phyloP scores from a whole-genome alignment of 92 coral and sea anemone species.

The Umimayanthus chanpuru region DNA sequence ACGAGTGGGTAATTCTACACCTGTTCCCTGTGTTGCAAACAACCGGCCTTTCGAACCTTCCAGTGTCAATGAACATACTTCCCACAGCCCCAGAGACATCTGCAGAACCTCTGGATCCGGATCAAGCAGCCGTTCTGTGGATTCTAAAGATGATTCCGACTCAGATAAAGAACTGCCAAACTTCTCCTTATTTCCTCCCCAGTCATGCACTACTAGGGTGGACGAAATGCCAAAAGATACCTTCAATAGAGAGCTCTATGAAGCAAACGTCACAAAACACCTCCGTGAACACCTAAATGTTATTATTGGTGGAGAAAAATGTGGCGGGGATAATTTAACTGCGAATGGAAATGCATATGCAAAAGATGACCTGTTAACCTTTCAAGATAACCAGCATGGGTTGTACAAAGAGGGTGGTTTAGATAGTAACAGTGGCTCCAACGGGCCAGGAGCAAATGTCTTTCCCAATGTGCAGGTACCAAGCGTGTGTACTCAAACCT shows the following conservation, averaged over 20 bases:
- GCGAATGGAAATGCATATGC: not conserved
- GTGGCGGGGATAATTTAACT: not conserved
- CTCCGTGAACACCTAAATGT: constrained; percentile 26
- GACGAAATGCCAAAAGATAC: constrained; percentile 1
- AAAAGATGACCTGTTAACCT: not conserved
- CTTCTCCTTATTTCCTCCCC: constrained; percentile 28
- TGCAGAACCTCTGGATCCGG: not conserved
- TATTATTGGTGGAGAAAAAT: constrained; percentile 17
- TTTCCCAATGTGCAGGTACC: not conserved
- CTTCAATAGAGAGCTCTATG: constrained; percentile 11
- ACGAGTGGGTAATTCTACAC: not conserved
- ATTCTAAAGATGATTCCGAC: not conserved
- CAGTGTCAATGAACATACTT: not conserved
- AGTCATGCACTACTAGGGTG: not conserved
- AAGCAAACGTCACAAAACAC: constrained; percentile 30
- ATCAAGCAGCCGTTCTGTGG: constrained; percentile 10
- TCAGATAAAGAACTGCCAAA: constrained; percentile 36
- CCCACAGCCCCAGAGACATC: not conserved
- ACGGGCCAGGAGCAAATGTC: not conserved
- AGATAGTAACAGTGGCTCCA: not conserved
- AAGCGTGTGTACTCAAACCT: not conserved
- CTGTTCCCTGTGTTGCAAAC: not conserved
- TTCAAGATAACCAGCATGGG: not conserved
- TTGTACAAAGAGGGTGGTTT: not conserved
- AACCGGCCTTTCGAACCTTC: not conserved